These are phyloP conservation scores for Lepidochrysops patricia DNA, from an alignment of 2,888 invertebrate species.

Conservation along the genomic window DNA sequence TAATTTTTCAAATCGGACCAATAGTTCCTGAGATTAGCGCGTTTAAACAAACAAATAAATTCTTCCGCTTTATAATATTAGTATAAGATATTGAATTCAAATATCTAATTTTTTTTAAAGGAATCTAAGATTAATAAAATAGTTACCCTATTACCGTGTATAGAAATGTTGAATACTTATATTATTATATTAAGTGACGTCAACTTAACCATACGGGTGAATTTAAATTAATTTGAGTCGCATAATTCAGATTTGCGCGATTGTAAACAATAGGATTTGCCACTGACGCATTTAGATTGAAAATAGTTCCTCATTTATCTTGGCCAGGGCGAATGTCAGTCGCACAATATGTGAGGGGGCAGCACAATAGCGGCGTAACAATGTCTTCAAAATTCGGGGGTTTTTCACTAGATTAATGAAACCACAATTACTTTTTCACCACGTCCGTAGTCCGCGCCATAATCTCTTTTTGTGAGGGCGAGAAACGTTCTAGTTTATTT, in stretches of 20 bases:
- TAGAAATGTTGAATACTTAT: no score
- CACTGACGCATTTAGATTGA: conserved; percentile 39
- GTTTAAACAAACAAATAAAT: no score
- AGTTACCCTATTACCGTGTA: no score
- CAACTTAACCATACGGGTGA: no score
- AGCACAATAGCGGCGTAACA: conserved; percentile 36
- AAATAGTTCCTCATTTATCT: conserved; percentile 65
- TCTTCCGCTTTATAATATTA: no score
- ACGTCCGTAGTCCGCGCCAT: conserved; percentile 5
- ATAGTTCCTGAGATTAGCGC: no score
- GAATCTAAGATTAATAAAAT: no score
- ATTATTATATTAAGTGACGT: no score
- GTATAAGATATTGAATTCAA: no score
- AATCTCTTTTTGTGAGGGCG: conserved; percentile 8
- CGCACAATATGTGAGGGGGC: conserved; percentile 46
- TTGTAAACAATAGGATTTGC: conserved; percentile 17
- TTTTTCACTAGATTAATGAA: conserved; percentile 26
- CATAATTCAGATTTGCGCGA: background rate
- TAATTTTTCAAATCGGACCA: no score
- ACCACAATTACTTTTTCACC: conserved; percentile 25
- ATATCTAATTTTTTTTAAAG: no score
- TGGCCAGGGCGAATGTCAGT: conserved; percentile 47
- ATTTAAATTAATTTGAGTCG: no score
- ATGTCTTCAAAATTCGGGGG: conserved; percentile 26
- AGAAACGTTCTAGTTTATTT: background rate